Percentiles rank a stretch among this genome's conserved stretches.
phyloP scores from a whole-genome alignment of 1,140 invertebrate genomes.

The Scaptomyza hsui region DNA sequence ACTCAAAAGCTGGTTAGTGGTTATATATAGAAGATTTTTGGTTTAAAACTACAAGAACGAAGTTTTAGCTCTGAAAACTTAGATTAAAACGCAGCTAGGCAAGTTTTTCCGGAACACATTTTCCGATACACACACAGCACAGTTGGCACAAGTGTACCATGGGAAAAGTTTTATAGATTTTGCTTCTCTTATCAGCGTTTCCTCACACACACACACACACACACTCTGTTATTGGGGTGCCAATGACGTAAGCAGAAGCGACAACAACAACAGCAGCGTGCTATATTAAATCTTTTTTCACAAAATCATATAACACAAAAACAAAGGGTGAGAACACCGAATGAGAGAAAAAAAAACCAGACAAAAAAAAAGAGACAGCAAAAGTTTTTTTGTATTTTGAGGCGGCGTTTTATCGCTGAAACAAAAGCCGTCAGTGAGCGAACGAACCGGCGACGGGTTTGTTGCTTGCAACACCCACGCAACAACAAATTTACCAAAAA shows the following conservation, averaged over 20 bases:
- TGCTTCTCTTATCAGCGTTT: slow-evolving; percentile 56
- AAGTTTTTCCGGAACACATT: background rate
- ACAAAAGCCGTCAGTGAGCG: slow-evolving; percentile 54
- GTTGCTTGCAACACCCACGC: slow-evolving; percentile 60
- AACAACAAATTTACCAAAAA: slow-evolving; percentile 1
- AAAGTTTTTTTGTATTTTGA: slow-evolving; percentile 43
- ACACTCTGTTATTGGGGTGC: slow-evolving; percentile 21
- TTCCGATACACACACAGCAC: slow-evolving; percentile 13
- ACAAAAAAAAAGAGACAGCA: slow-evolving; percentile 41
- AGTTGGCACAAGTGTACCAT: slow-evolving; percentile 27
- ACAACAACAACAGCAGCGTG: slow-evolving; percentile 36
- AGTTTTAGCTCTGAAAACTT: too few relatives aligned
- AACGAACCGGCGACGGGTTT: slow-evolving; percentile 8
- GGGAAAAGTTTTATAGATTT: slow-evolving; percentile 55
- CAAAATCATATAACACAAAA: slow-evolving; percentile 40
- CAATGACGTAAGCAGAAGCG: slow-evolving; percentile 59
- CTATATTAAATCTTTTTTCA: slow-evolving; percentile 67
- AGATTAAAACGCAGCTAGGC: too few relatives aligned
- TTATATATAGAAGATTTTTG: too few relatives aligned
- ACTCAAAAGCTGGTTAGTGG: background rate
- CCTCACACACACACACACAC: slow-evolving; percentile 30
- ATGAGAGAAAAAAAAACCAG: slow-evolving; percentile 40
- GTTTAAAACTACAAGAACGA: too few relatives aligned
- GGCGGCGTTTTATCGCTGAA: slow-evolving; percentile 58
- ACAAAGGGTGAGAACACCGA: slow-evolving; percentile 25